These are phyloP conservation scores for Atlantisia rogersi DNA, from an alignment of 2,113 vertebrate genomes.

Conservation along the genomic window DNA sequence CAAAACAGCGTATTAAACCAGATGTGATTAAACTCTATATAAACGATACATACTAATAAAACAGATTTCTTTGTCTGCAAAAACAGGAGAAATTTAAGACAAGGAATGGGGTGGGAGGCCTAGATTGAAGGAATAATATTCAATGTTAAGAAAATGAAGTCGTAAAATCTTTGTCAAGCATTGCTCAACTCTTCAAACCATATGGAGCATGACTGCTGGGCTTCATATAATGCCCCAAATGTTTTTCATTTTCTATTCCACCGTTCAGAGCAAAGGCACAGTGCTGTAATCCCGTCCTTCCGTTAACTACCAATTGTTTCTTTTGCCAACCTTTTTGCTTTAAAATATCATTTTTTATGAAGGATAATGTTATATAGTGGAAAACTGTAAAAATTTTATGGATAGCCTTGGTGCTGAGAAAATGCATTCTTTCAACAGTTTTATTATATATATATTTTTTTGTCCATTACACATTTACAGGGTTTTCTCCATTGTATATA, in stretches of 20 bases:
- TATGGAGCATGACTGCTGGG: conserved; percentile 61
- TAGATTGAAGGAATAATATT: conserved; percentile 57
- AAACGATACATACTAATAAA: conserved; percentile 14
- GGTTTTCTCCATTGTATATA: conserved; percentile 57
- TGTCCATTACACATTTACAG: conserved; percentile 68
- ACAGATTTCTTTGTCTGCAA: conserved; percentile 40
- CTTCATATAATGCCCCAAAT: conserved; percentile 60
- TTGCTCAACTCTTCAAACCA: conserved; percentile 64
- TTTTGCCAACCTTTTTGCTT: conserved; percentile 74
- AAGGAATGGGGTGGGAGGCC: conserved; percentile 14
- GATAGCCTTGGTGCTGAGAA: conserved; percentile 68
- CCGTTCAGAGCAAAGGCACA: conserved; percentile 30
- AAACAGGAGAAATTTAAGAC: conserved; percentile 28
- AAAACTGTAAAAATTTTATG: conserved; percentile 75
- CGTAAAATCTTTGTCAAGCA: conserved; percentile 65
- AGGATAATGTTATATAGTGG: conserved; percentile 73
- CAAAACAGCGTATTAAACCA: neutral
- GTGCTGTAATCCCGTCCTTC: conserved; percentile 49
- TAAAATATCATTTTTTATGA: conserved; percentile 78
- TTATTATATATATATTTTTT: conserved; percentile 68
- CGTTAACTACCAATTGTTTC: conserved; percentile 68
- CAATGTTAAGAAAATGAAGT: conserved; percentile 69
- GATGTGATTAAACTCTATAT: conserved; percentile 21
- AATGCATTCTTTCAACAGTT: conserved; percentile 74
- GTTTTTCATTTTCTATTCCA: conserved; percentile 65